Conservation (phyloP, 2,888 invertebrate genomes). For the Corbicula japonica region DNA sequence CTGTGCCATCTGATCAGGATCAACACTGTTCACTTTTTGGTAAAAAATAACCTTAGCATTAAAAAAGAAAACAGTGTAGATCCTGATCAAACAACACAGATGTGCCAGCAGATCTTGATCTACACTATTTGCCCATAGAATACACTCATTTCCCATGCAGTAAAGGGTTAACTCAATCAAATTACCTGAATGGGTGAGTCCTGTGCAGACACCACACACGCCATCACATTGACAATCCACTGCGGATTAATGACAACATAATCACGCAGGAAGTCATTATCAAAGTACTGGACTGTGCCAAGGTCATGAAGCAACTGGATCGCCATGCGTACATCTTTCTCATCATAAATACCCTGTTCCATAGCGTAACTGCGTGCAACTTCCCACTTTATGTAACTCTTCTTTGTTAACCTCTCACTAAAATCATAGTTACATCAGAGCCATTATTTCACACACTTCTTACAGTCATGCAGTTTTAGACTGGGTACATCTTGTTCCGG, state of each 20-base stretch:
- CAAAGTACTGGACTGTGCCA: slow-evolving; percentile 85
- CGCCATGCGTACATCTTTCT: slow-evolving; percentile 82
- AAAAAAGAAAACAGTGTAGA: too few relatives aligned
- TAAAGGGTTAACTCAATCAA: not conserved
- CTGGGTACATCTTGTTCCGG: too few relatives aligned
- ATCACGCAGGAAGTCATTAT: slow-evolving; percentile 83
- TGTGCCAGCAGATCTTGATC: too few relatives aligned
- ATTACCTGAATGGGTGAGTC: slow-evolving; percentile 83
- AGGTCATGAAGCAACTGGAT: slow-evolving; percentile 84
- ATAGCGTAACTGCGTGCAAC: slow-evolving; percentile 74
- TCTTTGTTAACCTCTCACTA: slow-evolving; percentile 72
- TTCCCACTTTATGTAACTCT: slow-evolving; percentile 76
- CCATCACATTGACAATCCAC: slow-evolving; percentile 86
- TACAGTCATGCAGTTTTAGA: too few relatives aligned
- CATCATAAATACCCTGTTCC: slow-evolving; percentile 81
- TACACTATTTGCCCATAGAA: too few relatives aligned
- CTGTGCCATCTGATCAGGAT: too few relatives aligned
- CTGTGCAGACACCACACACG: slow-evolving; percentile 85
- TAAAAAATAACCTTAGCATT: too few relatives aligned
- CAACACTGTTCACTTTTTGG: too few relatives aligned
- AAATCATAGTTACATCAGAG: slow-evolving; percentile 1
- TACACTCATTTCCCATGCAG: too few relatives aligned
- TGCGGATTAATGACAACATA: slow-evolving; percentile 85
- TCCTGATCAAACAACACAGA: too few relatives aligned
- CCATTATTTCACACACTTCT: not conserved